Base-by-base conservation (phyloP, 2,797 vertebrate genomes). In the Balearica regulorum region DNA sequence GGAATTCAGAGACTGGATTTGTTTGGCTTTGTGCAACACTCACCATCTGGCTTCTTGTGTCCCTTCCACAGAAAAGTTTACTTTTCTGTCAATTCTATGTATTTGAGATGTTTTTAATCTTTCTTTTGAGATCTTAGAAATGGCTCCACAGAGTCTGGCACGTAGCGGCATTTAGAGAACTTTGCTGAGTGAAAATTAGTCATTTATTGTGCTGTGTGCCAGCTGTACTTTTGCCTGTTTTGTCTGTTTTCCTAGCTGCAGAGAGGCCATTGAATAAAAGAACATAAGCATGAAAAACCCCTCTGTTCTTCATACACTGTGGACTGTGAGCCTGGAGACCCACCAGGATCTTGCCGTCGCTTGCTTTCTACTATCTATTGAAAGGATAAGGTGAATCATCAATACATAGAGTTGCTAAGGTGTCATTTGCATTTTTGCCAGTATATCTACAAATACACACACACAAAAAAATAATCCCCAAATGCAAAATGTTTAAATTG, bases 161-260 rank as follows among this genome's bases (percentile, higher is more conserved):
- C 5, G 4, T 71, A 95, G 83, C 20, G 0, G 75, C 94, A 82
- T 86, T 96, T 89, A 88, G 87, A 96, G 65, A 96, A 96, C 94
- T 96, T 90, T 69, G 73, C 66, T 87, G 70, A 87, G 75, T 72
- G 89, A 94, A 96, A 97, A 97, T 97, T 96, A 97, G 93, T 97
- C 94, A 97, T 90, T 97, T 95, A 94, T 89, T 97, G 90, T 94
- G 53, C 66, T 94, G 55, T 65, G 78, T 97, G 90, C 97, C 97
- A 97, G 96, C 95, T 97, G 94, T 96, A 96, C 90, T 96, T 96
- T 66, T 93, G 90, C 91, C 94, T 96, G 91, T 97, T 96, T 92
- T 75, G 89, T 83, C 91, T 96, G 91, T 96, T 96, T 95, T 93
- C 61, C 80, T 83, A 84, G 94, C 91, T 94, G 94, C 93, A 95